Conservation (phyloP, 2,113 vertebrate genomes). For the Cyphomyrus discorhynchus region DNA sequence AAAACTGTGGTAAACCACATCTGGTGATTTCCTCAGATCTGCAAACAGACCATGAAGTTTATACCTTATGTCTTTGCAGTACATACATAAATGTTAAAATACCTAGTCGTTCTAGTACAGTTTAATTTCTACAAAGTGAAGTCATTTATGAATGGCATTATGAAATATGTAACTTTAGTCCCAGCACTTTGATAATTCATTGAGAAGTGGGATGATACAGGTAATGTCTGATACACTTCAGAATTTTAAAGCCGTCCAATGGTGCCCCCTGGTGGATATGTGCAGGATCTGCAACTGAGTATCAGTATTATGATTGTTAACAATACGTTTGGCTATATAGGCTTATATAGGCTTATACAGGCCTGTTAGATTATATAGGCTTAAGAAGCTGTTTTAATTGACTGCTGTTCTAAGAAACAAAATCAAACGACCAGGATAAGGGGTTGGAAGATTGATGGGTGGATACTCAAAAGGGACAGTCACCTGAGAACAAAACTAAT, state of each 20-base stretch:
- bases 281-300: background rate
- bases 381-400: background rate
- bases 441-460: background rate
- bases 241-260: background rate
- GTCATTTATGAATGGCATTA: background rate
- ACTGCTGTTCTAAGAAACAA: background rate
- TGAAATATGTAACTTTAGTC: background rate
- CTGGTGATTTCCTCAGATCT: constrained; percentile 39
- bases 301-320: too few species aligned
- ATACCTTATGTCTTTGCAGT: background rate
- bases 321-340: too few species aligned
- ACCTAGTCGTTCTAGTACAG: background rate
- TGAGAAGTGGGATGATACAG: background rate
- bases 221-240: background rate
- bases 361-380: background rate
- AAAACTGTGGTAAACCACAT: constrained; percentile 35
- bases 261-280: constrained; percentile 6
- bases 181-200: background rate
- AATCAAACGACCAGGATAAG: background rate
- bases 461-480: background rate
- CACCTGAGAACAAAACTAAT: constrained; percentile 39
- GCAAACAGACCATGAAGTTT: constrained; percentile 5
- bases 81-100: background rate
- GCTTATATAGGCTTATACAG: too few species aligned
- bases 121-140: background rate